phyloP scores from a whole-genome alignment of 2,797 vertebrate genomes.

The Leptodactylus fallax region DNA sequence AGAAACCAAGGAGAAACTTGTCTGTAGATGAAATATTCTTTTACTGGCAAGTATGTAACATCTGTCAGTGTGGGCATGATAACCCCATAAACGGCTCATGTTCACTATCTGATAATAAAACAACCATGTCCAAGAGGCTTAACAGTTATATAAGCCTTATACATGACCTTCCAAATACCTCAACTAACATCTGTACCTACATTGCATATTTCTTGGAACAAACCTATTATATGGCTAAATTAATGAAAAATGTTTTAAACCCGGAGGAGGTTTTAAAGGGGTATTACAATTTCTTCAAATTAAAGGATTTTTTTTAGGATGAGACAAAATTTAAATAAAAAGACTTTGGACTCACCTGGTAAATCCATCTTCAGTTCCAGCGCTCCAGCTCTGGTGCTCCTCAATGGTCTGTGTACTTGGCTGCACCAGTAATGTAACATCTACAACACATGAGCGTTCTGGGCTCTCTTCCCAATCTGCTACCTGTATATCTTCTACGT shows the following conservation, averaged over 20 bases:
- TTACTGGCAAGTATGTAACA: slow-evolving; percentile 42
- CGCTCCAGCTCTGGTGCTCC: too few relatives aligned
- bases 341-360: too few relatives aligned
- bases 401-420: too few relatives aligned
- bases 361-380: too few relatives aligned
- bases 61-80: slow-evolving; percentile 43
- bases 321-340: too few relatives aligned
- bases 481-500: too few relatives aligned
- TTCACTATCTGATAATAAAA: slow-evolving; percentile 47
- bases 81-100: slow-evolving; percentile 48
- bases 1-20: slow-evolving; percentile 24
- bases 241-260: not conserved
- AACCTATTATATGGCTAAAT: not conserved
- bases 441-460: too few relatives aligned
- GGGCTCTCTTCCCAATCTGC: too few relatives aligned
- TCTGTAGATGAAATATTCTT: slow-evolving; percentile 38
- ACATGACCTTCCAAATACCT: not conserved
- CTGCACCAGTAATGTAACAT: too few relatives aligned
- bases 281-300: too few relatives aligned
- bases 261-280: too few relatives aligned
- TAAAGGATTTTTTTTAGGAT: too few relatives aligned
- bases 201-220: not conserved
- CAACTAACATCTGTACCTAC: not conserved
- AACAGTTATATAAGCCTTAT: slow-evolving; percentile 4
- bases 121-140: slow-evolving; percentile 16